A percentile compares a stretch with the other conserved stretches of the same genome.
Evolutionary conservation across 2,797 vertebrate species (phyloP).

Genomic region (Toxotes lorentzi): DNA sequence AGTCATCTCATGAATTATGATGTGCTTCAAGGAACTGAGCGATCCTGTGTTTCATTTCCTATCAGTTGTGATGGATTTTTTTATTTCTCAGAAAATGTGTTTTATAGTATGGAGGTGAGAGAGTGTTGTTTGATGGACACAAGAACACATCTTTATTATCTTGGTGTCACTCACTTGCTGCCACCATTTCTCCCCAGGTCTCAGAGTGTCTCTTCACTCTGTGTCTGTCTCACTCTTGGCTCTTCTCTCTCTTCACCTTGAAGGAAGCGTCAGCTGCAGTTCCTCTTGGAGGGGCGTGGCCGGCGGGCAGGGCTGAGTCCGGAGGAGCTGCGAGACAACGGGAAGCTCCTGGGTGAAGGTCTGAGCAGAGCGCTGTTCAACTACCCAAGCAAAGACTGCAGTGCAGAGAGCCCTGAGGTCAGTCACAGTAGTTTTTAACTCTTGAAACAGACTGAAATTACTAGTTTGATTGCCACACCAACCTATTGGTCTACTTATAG

Average conservation of each 20-base stretch:
- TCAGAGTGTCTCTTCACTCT: conserved; percentile 17
- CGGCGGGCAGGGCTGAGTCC: conserved; percentile 86
- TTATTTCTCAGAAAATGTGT: not conserved
- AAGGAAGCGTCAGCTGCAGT: conserved; percentile 94
- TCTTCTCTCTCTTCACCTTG: conserved; percentile 38
- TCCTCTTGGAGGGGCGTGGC: conserved; percentile 91
- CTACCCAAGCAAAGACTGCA: conserved; percentile 90
- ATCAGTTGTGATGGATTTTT: not conserved
- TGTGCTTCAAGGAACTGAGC: conserved; percentile 3
- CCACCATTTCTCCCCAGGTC: conserved; percentile 11
- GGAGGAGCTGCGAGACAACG: conserved; percentile 90
- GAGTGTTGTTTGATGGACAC: conserved; percentile 5
- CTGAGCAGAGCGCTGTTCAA: conserved; percentile 89
- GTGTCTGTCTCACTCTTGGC: conserved; percentile 3
- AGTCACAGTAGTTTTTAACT: conserved; percentile 7
- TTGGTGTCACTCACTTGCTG: conserved; percentile 13
- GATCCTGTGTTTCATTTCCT: not conserved
- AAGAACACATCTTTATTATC: conserved; percentile 12
- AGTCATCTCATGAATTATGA: conserved; percentile 17
- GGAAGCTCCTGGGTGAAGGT: conserved; percentile 89
- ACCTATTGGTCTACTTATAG: not conserved
- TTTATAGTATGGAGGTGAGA: not conserved
- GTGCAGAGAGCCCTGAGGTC: conserved; percentile 92
- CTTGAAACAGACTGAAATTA: not conserved
- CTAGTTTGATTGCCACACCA: not conserved